phyloP scores from a whole-genome alignment of 1,140 invertebrate genomes.

The Heliconius nattereri region DNA sequence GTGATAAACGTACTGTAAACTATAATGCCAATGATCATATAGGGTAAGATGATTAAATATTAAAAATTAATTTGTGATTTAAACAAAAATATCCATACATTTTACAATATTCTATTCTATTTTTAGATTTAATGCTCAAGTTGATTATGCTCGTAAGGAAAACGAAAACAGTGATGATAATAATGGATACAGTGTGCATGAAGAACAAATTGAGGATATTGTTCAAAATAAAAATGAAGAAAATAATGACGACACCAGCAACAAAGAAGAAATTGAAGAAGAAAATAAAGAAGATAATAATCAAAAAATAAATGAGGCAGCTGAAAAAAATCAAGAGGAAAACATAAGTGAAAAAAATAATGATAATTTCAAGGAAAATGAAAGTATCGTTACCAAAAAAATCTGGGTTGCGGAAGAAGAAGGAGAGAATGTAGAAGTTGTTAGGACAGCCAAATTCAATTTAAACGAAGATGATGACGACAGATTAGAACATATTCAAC shows the following conservation, averaged over 20 bases:
- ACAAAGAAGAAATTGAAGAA: conserved; percentile 15
- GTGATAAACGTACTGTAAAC: conserved; percentile 48
- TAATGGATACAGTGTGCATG: conserved; percentile 1
- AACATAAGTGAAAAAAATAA: not conserved
- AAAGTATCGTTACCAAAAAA: not conserved
- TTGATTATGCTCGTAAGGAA: conserved; percentile 32
- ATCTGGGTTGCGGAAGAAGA: not conserved
- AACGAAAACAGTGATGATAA: conserved; percentile 16
- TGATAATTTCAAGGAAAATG: conserved; percentile 12
- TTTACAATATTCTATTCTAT: not conserved
- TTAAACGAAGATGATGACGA: not conserved
- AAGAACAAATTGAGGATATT: conserved; percentile 8
- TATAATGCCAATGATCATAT: conserved; percentile 46
- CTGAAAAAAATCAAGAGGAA: not conserved
- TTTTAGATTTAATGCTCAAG: conserved; percentile 44
- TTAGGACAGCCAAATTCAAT: not conserved
- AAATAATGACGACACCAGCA: conserved; percentile 17
- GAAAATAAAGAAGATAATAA: not conserved
- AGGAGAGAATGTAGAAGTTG: not conserved
- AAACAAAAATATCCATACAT: not conserved
- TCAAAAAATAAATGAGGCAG: not conserved
- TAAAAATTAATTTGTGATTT: not conserved
- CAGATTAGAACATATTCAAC: not conserved
- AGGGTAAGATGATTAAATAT: conserved; percentile 38
- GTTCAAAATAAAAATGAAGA: not conserved